Percentiles rank a stretch among this genome's conserved stretches.
Conservation (phyloP, 2,888 invertebrate genomes). For the Pristionchus japonicus region DNA sequence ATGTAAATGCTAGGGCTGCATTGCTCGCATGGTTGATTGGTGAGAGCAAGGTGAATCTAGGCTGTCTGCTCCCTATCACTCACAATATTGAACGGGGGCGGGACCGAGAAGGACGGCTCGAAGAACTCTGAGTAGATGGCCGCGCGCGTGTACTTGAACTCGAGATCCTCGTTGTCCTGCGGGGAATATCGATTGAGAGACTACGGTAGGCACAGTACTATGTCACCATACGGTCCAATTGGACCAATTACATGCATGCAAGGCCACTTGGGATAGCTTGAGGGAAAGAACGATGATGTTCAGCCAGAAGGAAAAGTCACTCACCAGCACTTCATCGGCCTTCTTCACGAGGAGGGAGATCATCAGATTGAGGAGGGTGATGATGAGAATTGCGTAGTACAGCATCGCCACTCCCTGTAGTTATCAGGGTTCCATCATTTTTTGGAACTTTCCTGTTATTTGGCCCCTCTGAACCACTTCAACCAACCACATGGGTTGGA, state of each 20-base stretch:
- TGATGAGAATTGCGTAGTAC: constrained; percentile 65
- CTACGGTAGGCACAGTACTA: too few relatives aligned
- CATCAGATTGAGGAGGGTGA: constrained; percentile 69
- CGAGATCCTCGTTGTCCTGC: constrained; percentile 69
- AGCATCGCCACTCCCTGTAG: background rate
- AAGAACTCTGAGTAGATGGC: constrained; percentile 65
- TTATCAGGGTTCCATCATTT: background rate
- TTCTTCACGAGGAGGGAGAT: constrained; percentile 66
- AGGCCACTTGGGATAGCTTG: too few relatives aligned
- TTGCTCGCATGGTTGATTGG: too few relatives aligned
- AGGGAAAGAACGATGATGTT: too few relatives aligned
- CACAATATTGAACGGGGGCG: constrained; percentile 65
- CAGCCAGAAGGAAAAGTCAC: background rate
- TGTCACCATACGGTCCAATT: too few relatives aligned
- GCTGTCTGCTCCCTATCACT: background rate
- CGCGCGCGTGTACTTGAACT: constrained; percentile 69
- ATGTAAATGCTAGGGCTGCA: too few relatives aligned
- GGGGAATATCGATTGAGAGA: background rate
- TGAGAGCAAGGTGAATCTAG: too few relatives aligned
- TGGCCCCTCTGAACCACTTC: too few relatives aligned
- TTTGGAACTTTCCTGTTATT: too few relatives aligned
- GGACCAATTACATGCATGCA: too few relatives aligned
- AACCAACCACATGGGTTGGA: too few relatives aligned
- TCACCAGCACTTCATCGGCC: constrained; percentile 66
- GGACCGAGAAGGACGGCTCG: constrained; percentile 59